phyloP scores from a whole-genome alignment of 2,113 vertebrate species.

The Calidris pugnax region DNA sequence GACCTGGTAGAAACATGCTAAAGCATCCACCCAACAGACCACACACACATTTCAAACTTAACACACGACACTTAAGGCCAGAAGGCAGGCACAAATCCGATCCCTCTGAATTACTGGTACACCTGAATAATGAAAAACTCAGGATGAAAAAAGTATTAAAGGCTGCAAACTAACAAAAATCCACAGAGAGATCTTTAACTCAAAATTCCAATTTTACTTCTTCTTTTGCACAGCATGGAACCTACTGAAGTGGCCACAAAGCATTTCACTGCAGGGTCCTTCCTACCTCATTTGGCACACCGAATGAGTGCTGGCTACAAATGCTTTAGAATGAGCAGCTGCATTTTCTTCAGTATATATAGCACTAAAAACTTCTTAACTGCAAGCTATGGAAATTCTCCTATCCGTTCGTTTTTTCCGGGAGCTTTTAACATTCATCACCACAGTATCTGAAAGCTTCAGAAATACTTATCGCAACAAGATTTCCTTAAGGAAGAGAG shows the following conservation, averaged over 20 bases:
- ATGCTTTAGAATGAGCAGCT: not conserved
- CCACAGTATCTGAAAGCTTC: not conserved
- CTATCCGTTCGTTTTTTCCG: not conserved
- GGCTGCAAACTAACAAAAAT: not conserved
- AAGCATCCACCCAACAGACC: not conserved
- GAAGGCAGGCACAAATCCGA: not conserved
- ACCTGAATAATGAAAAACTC: not conserved
- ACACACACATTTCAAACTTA: not conserved
- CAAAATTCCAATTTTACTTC: not conserved
- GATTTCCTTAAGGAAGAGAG: constrained; percentile 2
- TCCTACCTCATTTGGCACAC: not conserved
- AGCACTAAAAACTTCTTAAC: not conserved
- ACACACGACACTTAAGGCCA: rapidly evolving
- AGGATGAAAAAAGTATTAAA: not conserved
- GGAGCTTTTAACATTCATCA: constrained; percentile 11
- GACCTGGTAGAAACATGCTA: not conserved
- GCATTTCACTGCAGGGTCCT: not conserved
- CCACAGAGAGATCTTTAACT: not conserved
- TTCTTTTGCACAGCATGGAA: not conserved
- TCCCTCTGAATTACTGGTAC: not conserved
- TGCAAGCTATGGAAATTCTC: constrained; percentile 11
- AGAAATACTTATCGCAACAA: not conserved
- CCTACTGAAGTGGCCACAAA: not conserved
- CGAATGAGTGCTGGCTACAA: not conserved
- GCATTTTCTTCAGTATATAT: not conserved